A percentile compares a stretch with the other conserved stretches of the same genome.
These are phyloP conservation scores for Lepidotrigona ventralis DNA, from an alignment of 1,140 invertebrate species.

Conservation along the genomic window DNA sequence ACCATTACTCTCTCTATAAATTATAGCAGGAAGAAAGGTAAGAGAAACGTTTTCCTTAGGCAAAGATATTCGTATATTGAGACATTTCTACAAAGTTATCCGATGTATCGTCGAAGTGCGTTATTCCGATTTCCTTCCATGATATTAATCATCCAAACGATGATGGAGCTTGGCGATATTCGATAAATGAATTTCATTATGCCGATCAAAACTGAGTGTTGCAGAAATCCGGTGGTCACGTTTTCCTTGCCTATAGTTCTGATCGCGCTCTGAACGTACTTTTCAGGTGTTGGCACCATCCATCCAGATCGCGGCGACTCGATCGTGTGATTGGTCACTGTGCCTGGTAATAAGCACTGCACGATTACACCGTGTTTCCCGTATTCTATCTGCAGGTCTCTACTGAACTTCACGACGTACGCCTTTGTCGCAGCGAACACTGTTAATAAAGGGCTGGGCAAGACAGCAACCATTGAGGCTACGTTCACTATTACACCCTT, in stretches of 20 bases:
- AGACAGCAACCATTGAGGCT: slow-evolving; percentile 82
- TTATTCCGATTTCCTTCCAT: slow-evolving; percentile 69
- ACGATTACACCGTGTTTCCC: slow-evolving; percentile 82
- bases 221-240: slow-evolving; percentile 81
- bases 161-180: slow-evolving; percentile 58
- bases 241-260: slow-evolving; percentile 81
- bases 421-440: slow-evolving; percentile 81
- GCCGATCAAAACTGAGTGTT: slow-evolving; percentile 77
- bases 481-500: slow-evolving; percentile 86
- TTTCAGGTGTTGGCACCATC: slow-evolving; percentile 81
- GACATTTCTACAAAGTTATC: slow-evolving; percentile 49
- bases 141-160: slow-evolving; percentile 61
- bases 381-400: slow-evolving; percentile 83
- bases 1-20: not conserved
- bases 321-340: slow-evolving; percentile 85
- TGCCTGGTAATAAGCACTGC: slow-evolving; percentile 84
- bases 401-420: slow-evolving; percentile 84
- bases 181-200: slow-evolving; percentile 61
- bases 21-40: not conserved
- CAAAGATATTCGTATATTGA: not conserved
- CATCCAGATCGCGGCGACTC: slow-evolving; percentile 81
- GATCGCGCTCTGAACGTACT: slow-evolving; percentile 83
- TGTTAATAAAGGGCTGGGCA: slow-evolving; percentile 81
- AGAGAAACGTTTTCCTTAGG: not conserved
- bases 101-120: slow-evolving; percentile 66